Conservation (phyloP, 2,797 vertebrate species). For the Carapus acus region DNA sequence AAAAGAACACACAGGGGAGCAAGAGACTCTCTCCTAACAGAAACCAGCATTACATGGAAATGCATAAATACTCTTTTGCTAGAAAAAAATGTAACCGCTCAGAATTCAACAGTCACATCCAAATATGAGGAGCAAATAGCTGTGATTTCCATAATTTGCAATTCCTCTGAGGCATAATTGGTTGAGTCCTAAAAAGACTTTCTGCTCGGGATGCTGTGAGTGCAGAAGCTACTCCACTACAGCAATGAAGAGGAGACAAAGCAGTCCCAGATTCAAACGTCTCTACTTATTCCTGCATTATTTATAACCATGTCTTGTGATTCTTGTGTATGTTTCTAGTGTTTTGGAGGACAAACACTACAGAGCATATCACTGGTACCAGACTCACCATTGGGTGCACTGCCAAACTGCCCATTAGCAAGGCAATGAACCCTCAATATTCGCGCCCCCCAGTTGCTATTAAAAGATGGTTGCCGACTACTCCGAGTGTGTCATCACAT, state of each 20-base stretch:
- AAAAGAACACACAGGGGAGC: no score
- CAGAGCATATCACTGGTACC: background rate
- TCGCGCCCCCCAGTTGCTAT: no score
- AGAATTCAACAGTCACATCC: background rate
- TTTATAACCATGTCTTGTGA: background rate
- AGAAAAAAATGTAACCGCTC: constrained; percentile 4
- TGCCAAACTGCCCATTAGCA: no score
- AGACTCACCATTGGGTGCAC: no score
- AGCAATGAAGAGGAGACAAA: no score
- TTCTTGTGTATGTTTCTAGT: background rate
- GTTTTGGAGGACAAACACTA: background rate
- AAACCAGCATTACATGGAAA: constrained; percentile 6
- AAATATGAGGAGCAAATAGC: constrained; percentile 3
- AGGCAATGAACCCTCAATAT: no score
- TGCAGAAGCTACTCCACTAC: no score
- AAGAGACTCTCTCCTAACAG: no score
- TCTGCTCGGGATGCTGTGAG: background rate
- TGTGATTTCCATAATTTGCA: background rate
- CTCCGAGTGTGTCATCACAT: no score
- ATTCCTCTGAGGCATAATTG: no score
- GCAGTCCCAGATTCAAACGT: background rate
- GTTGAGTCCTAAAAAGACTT: background rate
- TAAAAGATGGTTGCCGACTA: no score
- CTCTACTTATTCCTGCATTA: background rate
- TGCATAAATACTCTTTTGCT: constrained; percentile 7